Conservation (phyloP, 2,797 vertebrate genomes). For the Brachymystax lenok region DNA sequence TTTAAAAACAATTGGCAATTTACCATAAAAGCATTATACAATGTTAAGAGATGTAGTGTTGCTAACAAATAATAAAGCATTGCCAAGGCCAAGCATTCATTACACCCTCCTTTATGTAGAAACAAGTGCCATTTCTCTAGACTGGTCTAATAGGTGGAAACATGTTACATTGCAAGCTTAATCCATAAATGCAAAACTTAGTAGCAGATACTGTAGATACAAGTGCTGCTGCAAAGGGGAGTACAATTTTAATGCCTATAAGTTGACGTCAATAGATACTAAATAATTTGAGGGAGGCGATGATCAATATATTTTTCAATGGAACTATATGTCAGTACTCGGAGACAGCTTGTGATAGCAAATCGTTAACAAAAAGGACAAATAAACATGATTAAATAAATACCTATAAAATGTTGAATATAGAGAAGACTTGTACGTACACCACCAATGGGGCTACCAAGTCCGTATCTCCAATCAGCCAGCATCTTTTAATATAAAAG, state of each 20-base stretch:
- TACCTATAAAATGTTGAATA: constrained; percentile 38
- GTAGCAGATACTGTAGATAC: not conserved
- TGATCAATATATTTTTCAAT: constrained; percentile 30
- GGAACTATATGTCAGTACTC: constrained; percentile 14
- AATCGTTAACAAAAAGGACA: constrained; percentile 14
- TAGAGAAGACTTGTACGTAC: constrained; percentile 40
- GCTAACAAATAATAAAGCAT: constrained; percentile 26
- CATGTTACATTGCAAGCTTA: constrained; percentile 84
- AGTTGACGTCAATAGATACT: not conserved
- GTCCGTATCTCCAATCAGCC: constrained; percentile 25
- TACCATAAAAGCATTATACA: constrained; percentile 51
- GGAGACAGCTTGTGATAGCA: constrained; percentile 25
- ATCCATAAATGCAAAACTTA: constrained; percentile 61
- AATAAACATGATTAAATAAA: constrained; percentile 42
- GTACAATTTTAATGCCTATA: not conserved
- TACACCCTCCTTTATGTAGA: constrained; percentile 54
- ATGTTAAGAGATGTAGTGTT: constrained; percentile 73
- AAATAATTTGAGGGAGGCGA: not conserved
- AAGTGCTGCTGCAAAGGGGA: constrained; percentile 49
- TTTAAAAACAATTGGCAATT: constrained; percentile 29
- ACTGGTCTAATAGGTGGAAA: constrained; percentile 63
- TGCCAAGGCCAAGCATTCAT: constrained; percentile 33
- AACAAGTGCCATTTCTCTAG: constrained; percentile 74
- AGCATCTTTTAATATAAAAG: constrained; percentile 71
- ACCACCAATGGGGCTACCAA: constrained; percentile 1